Evolutionary conservation across 2,888 invertebrate genomes (phyloP).

Genomic region (Habrosyne pyritoides): DNA sequence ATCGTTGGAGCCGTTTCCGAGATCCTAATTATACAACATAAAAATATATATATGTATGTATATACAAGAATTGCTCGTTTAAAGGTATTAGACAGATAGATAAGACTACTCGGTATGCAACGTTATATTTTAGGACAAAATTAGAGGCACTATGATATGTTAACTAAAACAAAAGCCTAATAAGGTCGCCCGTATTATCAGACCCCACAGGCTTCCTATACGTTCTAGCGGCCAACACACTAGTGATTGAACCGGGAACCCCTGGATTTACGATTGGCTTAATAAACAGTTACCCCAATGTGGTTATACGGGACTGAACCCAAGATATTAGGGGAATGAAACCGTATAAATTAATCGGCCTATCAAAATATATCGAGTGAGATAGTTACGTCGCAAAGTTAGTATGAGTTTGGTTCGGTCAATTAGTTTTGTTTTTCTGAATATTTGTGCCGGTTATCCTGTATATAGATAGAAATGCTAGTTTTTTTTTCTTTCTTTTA

Average conservation of each 20-base stretch:
- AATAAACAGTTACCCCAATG: neutral
- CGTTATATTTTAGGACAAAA: neutral
- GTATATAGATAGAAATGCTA: neutral
- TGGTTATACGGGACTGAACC: neutral
- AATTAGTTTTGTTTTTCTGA: neutral
- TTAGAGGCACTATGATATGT: neutral
- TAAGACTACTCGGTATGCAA: too few relatives aligned
- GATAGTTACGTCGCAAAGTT: neutral
- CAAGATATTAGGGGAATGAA: neutral
- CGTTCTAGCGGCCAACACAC: neutral
- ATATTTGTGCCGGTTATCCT: neutral
- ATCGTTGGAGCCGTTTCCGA: too few relatives aligned
- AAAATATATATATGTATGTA: too few relatives aligned
- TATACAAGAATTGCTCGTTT: too few relatives aligned
- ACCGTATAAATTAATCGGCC: neutral
- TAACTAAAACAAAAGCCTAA: neutral
- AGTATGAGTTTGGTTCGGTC: neutral
- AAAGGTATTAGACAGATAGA: too few relatives aligned
- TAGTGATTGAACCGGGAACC: neutral
- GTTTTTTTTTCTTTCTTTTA: neutral
- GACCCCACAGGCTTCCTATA: neutral
- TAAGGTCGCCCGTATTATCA: neutral
- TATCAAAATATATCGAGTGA: conserved; percentile 1
- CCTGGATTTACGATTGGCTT: neutral
- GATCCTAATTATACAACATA: too few relatives aligned